Evolutionary conservation across 2,888 invertebrate species (phyloP).

Genomic region (Nebria brevicollis): DNA sequence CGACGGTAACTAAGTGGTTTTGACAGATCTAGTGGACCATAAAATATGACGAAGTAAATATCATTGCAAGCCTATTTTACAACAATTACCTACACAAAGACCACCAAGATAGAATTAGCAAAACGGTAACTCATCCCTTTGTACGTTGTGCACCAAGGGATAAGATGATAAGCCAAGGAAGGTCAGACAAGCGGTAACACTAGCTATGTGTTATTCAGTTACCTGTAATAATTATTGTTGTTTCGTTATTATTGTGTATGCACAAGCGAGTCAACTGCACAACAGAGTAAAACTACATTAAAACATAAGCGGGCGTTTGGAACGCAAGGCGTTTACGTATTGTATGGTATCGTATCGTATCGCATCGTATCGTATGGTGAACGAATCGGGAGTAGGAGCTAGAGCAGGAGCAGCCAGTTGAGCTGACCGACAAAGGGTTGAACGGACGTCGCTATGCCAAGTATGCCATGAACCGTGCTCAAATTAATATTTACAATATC

Average conservation of each 20-base stretch:
- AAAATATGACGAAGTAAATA: slow-evolving; percentile 49
- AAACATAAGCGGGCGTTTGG: not conserved
- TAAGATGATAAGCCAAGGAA: slow-evolving; percentile 38
- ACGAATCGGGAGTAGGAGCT: not conserved
- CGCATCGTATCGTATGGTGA: not conserved
- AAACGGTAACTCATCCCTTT: slow-evolving; percentile 23
- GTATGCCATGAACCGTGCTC: slow-evolving; percentile 29
- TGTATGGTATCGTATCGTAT: too few relatives aligned
- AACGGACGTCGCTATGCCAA: slow-evolving; percentile 23
- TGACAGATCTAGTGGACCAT: slow-evolving; percentile 47
- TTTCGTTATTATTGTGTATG: slow-evolving; percentile 5
- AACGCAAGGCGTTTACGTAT: not conserved
- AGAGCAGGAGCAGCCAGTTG: not conserved
- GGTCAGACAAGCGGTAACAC: slow-evolving; percentile 17
- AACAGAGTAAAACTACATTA: not conserved
- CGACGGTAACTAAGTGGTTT: slow-evolving; percentile 36
- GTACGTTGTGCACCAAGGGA: slow-evolving; percentile 24
- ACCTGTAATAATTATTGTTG: slow-evolving; percentile 13
- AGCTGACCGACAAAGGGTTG: slow-evolving; percentile 28
- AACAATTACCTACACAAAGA: slow-evolving; percentile 45
- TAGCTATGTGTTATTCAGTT: slow-evolving; percentile 17
- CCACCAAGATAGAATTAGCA: slow-evolving; percentile 42
- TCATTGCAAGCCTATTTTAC: slow-evolving; percentile 45
- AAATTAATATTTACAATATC: slow-evolving; percentile 42
- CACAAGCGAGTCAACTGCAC: not conserved